phyloP scores from a whole-genome alignment of 2,113 vertebrate genomes.

The Collichthys lucidus region DNA sequence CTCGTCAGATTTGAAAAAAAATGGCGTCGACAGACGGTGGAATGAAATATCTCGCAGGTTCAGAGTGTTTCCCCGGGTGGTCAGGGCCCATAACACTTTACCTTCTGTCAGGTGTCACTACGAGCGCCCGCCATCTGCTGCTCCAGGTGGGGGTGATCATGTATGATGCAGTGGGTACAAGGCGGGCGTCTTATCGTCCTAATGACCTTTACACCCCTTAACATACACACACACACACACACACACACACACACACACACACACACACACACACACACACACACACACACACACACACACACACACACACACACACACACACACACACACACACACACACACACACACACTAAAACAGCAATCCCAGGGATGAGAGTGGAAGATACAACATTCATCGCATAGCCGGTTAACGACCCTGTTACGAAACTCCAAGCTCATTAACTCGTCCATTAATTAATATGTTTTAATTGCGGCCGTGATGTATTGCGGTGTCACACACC shows the following conservation, averaged over 20 bases:
- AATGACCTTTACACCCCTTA: neutral
- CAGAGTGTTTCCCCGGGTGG: neutral
- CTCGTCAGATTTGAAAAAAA: neutral
- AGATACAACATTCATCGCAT: neutral
- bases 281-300: no score
- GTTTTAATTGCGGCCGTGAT: constrained; percentile 41
- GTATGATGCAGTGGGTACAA: neutral
- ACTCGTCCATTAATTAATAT: constrained; percentile 20
- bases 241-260: no score
- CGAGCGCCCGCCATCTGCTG: constrained; percentile 23
- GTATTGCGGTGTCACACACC: neutral
- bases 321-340: no score
- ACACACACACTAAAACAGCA: constrained; percentile 4
- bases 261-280: no score
- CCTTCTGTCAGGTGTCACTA: constrained; percentile 17
- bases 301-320: no score
- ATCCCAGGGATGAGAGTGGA: neutral
- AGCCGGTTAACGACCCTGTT: neutral
- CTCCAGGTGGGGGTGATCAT: constrained; percentile 9
- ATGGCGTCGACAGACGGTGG: neutral
- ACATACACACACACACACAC: neutral
- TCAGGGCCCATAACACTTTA: neutral
- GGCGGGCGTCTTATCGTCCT: neutral
- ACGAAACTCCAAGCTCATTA: constrained; percentile 33
- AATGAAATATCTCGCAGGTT: neutral